These are phyloP conservation scores for Phlogophora meticulosa DNA, from an alignment of 2,888 invertebrate genomes.

Conservation along the genomic window DNA sequence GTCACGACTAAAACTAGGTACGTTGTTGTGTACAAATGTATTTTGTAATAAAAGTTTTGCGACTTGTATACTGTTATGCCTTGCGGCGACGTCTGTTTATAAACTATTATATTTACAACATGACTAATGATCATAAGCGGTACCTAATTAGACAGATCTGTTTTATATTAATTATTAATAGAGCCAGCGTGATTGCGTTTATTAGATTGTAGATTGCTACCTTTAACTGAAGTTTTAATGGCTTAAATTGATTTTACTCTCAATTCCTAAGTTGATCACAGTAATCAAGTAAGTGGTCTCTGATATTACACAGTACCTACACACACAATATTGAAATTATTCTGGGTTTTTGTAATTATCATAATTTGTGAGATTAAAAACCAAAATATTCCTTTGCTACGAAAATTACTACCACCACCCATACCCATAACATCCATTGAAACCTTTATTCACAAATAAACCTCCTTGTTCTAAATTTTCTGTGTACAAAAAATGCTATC, in stretches of 20 bases:
- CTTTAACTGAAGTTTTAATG: slow-evolving; percentile 10
- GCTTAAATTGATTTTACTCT: slow-evolving; percentile 19
- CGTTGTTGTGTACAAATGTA: slow-evolving; percentile 25
- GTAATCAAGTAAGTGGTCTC: slow-evolving; percentile 13
- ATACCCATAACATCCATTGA: no score
- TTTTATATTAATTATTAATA: slow-evolving; percentile 43
- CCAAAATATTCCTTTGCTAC: no score
- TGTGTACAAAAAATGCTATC: no score
- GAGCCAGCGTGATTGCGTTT: slow-evolving; percentile 18
- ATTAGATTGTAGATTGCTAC: slow-evolving; percentile 27
- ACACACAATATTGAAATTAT: not conserved
- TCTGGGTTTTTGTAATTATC: no score
- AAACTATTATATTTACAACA: slow-evolving; percentile 36
- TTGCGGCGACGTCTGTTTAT: slow-evolving; percentile 44
- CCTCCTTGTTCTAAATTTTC: no score
- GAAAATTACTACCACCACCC: no score
- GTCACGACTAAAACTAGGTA: slow-evolving; percentile 64
- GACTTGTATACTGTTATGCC: slow-evolving; percentile 29
- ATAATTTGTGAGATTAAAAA: no score
- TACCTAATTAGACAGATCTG: slow-evolving; percentile 34
- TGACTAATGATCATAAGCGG: slow-evolving; percentile 48
- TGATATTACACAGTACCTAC: not conserved
- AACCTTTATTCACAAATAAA: no score
- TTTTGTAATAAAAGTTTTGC: slow-evolving; percentile 49
- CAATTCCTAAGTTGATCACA: slow-evolving; percentile 11